phyloP scores from a whole-genome alignment of 2,888 invertebrate genomes.

The Athalia circularis region DNA sequence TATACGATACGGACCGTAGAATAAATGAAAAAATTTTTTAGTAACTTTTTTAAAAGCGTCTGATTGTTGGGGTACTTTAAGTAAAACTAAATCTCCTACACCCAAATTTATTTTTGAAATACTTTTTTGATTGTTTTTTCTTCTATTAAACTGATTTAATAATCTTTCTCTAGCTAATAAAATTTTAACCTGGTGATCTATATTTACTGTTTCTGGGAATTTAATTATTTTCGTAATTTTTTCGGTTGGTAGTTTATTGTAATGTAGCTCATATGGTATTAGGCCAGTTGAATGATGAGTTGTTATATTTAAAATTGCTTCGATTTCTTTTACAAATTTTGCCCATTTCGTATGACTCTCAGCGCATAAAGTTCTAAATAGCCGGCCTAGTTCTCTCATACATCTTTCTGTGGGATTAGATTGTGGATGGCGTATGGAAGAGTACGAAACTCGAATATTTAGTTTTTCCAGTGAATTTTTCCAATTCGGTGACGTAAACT shows the following conservation, averaged over 20 bases:
- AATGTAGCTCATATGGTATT: background rate
- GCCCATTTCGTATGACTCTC: background rate
- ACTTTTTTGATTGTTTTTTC: slow-evolving; percentile 13
- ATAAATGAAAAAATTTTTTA: background rate
- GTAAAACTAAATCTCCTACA: slow-evolving; percentile 8
- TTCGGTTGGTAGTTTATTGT: background rate
- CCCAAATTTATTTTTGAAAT: background rate
- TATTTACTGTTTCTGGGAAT: background rate
- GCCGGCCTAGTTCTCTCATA: slow-evolving; percentile 49
- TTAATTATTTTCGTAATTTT: background rate
- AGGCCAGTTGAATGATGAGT: background rate
- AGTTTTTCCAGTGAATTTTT: slow-evolving; percentile 13
- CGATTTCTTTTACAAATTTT: background rate
- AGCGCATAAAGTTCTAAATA: background rate
- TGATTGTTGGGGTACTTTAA: slow-evolving; percentile 7
- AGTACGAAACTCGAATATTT: background rate
- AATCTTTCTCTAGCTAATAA: background rate
- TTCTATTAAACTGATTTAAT: background rate
- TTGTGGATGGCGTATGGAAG: slow-evolving; percentile 47
- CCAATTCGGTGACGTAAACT: slow-evolving; percentile 52
- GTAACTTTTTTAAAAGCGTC: slow-evolving; percentile 17
- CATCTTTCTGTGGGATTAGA: slow-evolving; percentile 51
- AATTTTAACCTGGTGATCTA: background rate
- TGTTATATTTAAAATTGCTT: background rate
- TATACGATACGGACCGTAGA: background rate